A percentile compares a stretch with the other conserved stretches of the same genome.
Conservation (phyloP, 2,797 vertebrate species). For the Pseudopleuronectes americanus region DNA sequence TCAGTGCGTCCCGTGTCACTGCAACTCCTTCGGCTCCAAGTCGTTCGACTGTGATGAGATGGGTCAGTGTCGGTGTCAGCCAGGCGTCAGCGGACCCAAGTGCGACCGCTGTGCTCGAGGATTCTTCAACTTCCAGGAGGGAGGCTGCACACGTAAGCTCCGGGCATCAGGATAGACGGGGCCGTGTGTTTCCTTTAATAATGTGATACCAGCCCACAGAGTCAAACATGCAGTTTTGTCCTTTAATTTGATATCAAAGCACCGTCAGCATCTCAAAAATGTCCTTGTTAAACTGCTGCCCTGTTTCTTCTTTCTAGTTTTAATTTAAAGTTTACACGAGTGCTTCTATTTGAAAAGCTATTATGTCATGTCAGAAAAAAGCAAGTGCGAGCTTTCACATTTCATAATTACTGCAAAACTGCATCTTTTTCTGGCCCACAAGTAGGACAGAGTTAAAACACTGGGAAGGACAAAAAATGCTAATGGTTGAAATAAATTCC, state of each 20-base stretch:
- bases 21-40: conserved; percentile 97
- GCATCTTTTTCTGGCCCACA: neutral
- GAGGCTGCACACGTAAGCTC: conserved; percentile 92
- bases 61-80: conserved; percentile 95
- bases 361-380: conserved; percentile 19
- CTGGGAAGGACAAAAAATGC: neutral
- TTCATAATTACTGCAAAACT: conserved; percentile 20
- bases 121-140: conserved; percentile 96
- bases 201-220: neutral
- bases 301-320: conserved; percentile 11
- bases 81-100: conserved; percentile 91
- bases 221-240: neutral
- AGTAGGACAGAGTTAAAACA: conserved; percentile 5
- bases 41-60: conserved; percentile 93
- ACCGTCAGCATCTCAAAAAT: conserved; percentile 3
- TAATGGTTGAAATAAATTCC: neutral
- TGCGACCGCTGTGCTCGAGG: conserved; percentile 93
- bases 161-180: no score
- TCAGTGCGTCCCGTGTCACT: conserved; percentile 93
- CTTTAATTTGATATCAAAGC: conserved; percentile 2
- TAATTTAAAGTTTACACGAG: conserved; percentile 30
- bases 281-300: conserved; percentile 19
- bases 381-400: neutral
- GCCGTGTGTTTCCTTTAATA: no score
- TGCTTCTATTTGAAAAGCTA: conserved; percentile 5